Conservation (phyloP, 2,797 vertebrate species). For the Chloroceryle amazona region DNA sequence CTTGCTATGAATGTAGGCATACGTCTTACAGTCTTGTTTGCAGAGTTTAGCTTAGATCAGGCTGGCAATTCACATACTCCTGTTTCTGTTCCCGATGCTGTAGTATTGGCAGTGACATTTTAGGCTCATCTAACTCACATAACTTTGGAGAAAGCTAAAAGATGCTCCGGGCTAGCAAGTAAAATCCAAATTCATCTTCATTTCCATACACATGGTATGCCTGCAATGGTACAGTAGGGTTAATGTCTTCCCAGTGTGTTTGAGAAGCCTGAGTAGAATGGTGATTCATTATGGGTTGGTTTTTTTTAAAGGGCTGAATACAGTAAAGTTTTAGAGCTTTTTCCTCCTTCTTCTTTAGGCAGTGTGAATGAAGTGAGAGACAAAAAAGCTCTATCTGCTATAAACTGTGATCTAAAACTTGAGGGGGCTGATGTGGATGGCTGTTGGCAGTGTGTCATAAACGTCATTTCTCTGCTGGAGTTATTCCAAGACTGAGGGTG, state of each 20-base stretch:
- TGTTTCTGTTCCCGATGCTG: neutral
- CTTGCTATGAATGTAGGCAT: neutral
- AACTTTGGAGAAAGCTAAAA: neutral
- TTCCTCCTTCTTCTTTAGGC: neutral
- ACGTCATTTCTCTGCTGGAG: constrained; percentile 27
- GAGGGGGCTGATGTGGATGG: constrained; percentile 11
- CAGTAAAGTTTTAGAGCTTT: neutral
- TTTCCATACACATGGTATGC: neutral
- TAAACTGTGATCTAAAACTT: constrained; percentile 55
- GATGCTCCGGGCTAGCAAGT: neutral
- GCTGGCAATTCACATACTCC: neutral
- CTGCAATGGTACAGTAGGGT: neutral
- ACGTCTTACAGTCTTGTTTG: neutral
- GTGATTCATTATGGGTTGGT: neutral
- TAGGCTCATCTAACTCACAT: neutral
- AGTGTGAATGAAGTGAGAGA: constrained; percentile 60
- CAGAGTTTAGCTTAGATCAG: neutral
- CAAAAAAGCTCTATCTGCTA: constrained; percentile 43
- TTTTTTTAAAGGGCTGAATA: neutral
- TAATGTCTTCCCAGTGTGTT: neutral
- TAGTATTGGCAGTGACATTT: neutral
- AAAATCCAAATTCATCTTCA: neutral
- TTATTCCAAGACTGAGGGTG: neutral
- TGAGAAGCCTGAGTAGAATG: neutral
- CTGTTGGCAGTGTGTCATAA: constrained; percentile 11